Evolutionary conservation across 2,888 invertebrate genomes (phyloP).

Genomic region (Tetrapedia diversipes): DNA sequence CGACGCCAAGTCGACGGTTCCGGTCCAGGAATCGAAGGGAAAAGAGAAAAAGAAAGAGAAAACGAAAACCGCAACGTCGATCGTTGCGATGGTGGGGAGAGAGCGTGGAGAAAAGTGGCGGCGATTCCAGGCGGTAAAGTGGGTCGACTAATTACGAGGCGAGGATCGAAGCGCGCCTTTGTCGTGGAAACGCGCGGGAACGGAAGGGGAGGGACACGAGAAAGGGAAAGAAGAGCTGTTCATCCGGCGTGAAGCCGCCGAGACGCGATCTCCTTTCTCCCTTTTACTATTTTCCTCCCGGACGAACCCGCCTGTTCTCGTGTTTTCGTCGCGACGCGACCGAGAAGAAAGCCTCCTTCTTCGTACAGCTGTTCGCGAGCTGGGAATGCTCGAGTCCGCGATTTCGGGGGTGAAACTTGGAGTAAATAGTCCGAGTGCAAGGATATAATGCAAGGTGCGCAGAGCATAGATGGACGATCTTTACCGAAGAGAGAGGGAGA

Average conservation of each 20-base stretch:
- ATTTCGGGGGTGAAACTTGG: too few species aligned
- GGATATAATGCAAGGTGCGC: too few species aligned
- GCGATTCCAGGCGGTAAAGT: conserved; percentile 60
- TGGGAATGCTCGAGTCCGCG: too few species aligned
- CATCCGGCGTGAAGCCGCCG: conserved; percentile 41
- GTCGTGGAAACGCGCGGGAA: conserved; percentile 37
- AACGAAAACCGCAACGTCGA: neutral
- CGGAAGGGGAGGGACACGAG: conserved; percentile 7
- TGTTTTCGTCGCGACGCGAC: neutral
- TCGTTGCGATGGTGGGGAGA: neutral
- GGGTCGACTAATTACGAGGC: conserved; percentile 66
- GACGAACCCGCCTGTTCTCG: neutral
- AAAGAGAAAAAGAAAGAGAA: neutral
- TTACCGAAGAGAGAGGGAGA: too few species aligned
- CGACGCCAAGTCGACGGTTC: conserved; percentile 46
- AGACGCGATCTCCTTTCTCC: conserved; percentile 12
- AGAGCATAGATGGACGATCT: too few species aligned
- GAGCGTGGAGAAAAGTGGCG: conserved; percentile 37
- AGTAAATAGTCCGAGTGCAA: too few species aligned
- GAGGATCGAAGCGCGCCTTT: conserved; percentile 62
- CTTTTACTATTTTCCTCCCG: conserved; percentile 28
- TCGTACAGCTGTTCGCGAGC: too few species aligned
- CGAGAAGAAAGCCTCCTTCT: too few species aligned
- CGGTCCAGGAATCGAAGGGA: conserved; percentile 50
- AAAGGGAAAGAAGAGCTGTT: conserved; percentile 23